Conservation (phyloP, 2,797 vertebrate genomes). For the Gallirallus australis region DNA sequence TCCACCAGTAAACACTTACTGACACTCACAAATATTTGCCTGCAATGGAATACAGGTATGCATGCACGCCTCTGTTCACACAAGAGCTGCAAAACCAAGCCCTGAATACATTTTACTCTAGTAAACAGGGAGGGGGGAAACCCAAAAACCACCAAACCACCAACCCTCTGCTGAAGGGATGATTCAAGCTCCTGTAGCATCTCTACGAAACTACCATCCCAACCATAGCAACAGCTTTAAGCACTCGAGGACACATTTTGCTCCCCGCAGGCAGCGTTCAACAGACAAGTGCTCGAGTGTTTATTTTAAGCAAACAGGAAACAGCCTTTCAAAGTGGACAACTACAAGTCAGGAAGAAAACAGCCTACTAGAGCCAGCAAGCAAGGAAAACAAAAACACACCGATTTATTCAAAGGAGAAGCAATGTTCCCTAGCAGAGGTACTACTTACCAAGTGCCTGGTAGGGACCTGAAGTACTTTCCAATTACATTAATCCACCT, state of each 20-base stretch:
- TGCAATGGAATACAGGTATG: neutral
- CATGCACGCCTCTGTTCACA: neutral
- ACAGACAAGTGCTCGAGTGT: neutral
- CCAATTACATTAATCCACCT: neutral
- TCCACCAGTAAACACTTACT: neutral
- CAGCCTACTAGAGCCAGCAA: neutral
- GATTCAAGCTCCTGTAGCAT: neutral
- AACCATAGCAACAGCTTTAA: neutral
- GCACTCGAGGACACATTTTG: neutral
- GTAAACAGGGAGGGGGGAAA: neutral
- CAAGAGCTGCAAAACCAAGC: neutral
- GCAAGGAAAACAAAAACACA: neutral
- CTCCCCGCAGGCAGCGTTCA: neutral
- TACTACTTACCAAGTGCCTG: neutral
- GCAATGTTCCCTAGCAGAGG: neutral
- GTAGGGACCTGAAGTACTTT: neutral
- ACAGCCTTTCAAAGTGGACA: neutral
- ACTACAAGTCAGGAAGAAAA: neutral
- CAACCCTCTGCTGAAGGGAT: neutral
- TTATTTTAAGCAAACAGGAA: neutral
- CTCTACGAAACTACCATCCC: neutral
- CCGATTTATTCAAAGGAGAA: neutral
- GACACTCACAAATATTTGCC: neutral
- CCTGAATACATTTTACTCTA: neutral
- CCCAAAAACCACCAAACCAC: slow-evolving; percentile 1